Conservation (phyloP, 1,140 invertebrate species). For the Achatina immaculata region DNA sequence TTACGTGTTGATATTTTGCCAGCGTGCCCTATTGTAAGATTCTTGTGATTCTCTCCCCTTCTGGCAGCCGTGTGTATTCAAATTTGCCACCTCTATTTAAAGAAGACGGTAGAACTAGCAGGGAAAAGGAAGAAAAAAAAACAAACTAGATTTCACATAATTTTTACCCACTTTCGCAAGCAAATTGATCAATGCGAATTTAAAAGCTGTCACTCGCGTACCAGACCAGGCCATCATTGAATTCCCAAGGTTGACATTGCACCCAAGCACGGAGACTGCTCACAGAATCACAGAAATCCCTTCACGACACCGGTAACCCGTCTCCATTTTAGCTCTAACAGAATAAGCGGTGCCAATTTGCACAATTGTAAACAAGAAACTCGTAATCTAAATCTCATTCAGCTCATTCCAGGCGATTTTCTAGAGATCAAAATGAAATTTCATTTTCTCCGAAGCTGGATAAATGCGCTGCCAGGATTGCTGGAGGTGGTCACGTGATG, state of each 20-base stretch:
- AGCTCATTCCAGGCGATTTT: slow-evolving; percentile 36
- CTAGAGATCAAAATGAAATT: slow-evolving; percentile 35
- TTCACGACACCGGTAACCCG: not conserved
- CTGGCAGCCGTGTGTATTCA: no score
- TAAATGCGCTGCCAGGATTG: slow-evolving; percentile 30
- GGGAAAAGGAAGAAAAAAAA: no score
- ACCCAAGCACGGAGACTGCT: slow-evolving; percentile 73
- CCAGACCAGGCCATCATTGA: slow-evolving; percentile 87
- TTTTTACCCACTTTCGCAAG: slow-evolving; percentile 85
- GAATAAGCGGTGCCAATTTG: slow-evolving; percentile 39
- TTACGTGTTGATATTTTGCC: no score
- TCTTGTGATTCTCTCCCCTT: no score
- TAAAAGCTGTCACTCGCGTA: slow-evolving; percentile 88
- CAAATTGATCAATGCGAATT: slow-evolving; percentile 82
- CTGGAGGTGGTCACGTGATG: slow-evolving; percentile 28
- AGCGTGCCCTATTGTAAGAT: no score
- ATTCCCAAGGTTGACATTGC: slow-evolving; percentile 82
- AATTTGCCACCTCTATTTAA: no score
- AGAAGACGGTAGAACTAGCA: no score
- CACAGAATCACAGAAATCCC: slow-evolving; percentile 28
- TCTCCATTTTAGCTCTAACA: slow-evolving; percentile 21
- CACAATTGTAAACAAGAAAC: slow-evolving; percentile 35
- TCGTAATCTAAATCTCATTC: slow-evolving; percentile 39
- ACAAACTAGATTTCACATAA: slow-evolving; percentile 78
- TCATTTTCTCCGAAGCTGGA: slow-evolving; percentile 36